Conservation (phyloP, 2,888 invertebrate genomes). For the Xylophagus ater region DNA sequence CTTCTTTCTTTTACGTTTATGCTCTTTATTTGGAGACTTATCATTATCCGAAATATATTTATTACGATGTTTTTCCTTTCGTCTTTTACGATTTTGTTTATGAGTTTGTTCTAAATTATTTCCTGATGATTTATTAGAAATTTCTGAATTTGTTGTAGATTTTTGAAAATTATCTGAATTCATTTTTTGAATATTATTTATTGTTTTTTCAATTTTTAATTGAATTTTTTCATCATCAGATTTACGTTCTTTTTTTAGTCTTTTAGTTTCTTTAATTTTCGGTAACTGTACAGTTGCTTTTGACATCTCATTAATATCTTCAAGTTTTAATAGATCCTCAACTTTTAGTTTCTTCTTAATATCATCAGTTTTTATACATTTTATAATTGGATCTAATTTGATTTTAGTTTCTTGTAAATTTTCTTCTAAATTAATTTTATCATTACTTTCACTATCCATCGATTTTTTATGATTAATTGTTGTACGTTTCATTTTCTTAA, state of each 20-base stretch:
- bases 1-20: constrained; percentile 71
- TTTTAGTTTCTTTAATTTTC: constrained; percentile 4
- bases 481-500: no score
- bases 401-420: neutral
- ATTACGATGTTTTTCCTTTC: constrained; percentile 65
- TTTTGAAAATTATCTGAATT: no score
- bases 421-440: neutral
- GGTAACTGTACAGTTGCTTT: constrained; percentile 1
- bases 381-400: neutral
- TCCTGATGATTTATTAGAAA: constrained; percentile 23
- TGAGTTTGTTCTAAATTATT: constrained; percentile 27
- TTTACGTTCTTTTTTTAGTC: constrained; percentile 6
- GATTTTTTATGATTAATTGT: constrained; percentile 5
- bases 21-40: constrained; percentile 56
- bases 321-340: neutral
- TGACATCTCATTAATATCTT: neutral
- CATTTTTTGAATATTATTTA: constrained; percentile 8
- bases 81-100: constrained; percentile 55
- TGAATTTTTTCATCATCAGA: neutral
- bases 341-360: neutral
- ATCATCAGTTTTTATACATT: constrained; percentile 1
- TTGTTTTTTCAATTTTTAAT: constrained; percentile 11
- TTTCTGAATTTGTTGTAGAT: constrained; percentile 18
- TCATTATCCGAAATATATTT: constrained; percentile 47
- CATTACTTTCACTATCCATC: neutral